These are phyloP conservation scores for Pectinophora gossypiella DNA, from an alignment of 1,140 invertebrate species.

Conservation along the genomic window DNA sequence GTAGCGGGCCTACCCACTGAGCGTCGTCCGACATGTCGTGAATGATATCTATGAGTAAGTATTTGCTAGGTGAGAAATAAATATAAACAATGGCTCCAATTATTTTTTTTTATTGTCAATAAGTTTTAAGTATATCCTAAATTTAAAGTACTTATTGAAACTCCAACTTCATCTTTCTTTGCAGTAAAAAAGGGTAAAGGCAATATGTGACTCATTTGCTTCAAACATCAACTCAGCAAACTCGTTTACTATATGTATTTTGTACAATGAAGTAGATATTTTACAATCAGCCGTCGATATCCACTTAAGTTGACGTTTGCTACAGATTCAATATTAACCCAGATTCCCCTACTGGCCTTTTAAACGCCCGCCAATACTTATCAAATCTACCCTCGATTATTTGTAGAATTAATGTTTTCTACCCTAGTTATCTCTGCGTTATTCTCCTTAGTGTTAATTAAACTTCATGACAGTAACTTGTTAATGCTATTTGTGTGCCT, in stretches of 20 bases:
- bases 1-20: too few relatives aligned
- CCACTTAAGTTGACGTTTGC: not conserved
- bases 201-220: constrained; percentile 1
- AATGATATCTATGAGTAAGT: too few relatives aligned
- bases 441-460: too few relatives aligned
- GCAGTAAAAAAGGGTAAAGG: constrained; percentile 25
- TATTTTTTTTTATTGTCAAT: constrained; percentile 21
- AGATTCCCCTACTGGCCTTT: too few relatives aligned
- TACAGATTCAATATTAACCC: too few relatives aligned
- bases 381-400: too few relatives aligned
- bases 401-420: too few relatives aligned
- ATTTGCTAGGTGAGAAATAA: not conserved
- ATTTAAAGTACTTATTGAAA: constrained; percentile 46
- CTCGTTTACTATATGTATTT: not conserved
- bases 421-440: too few relatives aligned
- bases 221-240: constrained; percentile 22
- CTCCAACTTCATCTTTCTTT: constrained; percentile 39
- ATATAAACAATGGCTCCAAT: constrained; percentile 7
- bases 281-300: not conserved
- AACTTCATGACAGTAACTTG: too few relatives aligned
- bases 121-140: constrained; percentile 42
- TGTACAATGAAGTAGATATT: not conserved
- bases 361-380: too few relatives aligned
- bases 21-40: too few relatives aligned
- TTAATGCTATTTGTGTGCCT: too few relatives aligned